These are phyloP conservation scores for Drosophila monieri DNA, from an alignment of 2,888 invertebrate species.

Conservation along the genomic window DNA sequence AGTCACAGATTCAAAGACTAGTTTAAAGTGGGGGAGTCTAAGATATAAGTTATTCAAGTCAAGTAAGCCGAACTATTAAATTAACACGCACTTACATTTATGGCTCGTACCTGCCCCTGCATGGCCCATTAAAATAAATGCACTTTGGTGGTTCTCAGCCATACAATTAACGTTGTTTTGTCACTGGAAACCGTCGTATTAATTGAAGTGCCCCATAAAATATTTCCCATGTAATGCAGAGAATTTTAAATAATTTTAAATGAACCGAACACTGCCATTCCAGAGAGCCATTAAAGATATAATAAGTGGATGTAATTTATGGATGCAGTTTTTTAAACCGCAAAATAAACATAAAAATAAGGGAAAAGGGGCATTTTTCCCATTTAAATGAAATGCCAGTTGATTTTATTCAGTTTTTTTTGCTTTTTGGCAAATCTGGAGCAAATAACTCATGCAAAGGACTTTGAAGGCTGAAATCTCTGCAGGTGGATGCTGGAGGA, in stretches of 20 bases:
- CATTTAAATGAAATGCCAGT: conserved; percentile 32
- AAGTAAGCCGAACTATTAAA: conserved; percentile 3
- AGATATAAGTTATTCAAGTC: not conserved
- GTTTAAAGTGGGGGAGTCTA: not conserved
- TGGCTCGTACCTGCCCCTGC: conserved; percentile 17
- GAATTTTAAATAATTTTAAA: conserved; percentile 53
- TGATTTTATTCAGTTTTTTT: conserved; percentile 14
- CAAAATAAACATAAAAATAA: conserved; percentile 31
- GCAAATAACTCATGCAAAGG: conserved; percentile 48
- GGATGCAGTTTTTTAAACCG: conserved; percentile 31
- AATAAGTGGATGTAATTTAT: conserved; percentile 60
- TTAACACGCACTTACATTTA: conserved; percentile 18
- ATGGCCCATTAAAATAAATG: conserved; percentile 29
- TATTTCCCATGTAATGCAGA: conserved; percentile 32
- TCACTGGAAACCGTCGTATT: conserved; percentile 37
- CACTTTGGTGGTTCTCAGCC: conserved; percentile 11
- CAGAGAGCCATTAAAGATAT: conserved; percentile 54
- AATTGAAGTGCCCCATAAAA: conserved; percentile 48
- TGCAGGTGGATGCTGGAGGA: conserved; percentile 25
- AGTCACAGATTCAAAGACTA: too few relatives aligned
- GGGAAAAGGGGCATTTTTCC: conserved; percentile 10
- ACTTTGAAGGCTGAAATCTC: conserved; percentile 56
- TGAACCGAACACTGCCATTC: conserved; percentile 48
- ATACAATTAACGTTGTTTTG: conserved; percentile 35
- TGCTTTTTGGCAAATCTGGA: conserved; percentile 14